A percentile compares a stretch with the other conserved stretches of the same genome.
Conservation (phyloP, 2,797 vertebrate species). For the Petrocephalus schoutedeni region DNA sequence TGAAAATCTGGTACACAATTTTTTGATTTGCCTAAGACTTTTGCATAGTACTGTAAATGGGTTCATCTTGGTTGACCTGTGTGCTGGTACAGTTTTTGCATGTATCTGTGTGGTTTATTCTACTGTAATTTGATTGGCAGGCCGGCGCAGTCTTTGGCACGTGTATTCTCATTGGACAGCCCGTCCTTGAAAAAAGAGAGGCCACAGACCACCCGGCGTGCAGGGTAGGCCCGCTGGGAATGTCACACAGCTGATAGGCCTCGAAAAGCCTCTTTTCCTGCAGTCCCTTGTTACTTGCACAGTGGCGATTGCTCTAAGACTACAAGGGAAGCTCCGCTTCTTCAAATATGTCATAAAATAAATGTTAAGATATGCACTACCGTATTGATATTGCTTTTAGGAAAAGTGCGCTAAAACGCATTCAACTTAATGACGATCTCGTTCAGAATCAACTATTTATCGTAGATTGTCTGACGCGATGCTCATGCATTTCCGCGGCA, state of each 20-base stretch:
- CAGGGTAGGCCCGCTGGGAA: constrained; percentile 39
- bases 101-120: neutral
- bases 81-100: neutral
- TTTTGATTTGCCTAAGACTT: neutral
- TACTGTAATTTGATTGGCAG: constrained; percentile 26
- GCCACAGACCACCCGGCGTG: neutral
- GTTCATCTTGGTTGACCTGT: neutral
- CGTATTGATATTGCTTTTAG: too few species aligned
- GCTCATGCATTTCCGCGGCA: too few species aligned
- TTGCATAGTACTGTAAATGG: neutral
- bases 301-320: too few species aligned
- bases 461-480: too few species aligned
- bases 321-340: too few species aligned
- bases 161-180: constrained; percentile 56
- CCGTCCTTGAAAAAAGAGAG: constrained; percentile 50
- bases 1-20: neutral
- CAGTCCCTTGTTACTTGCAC: neutral
- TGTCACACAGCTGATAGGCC: neutral
- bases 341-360: too few species aligned
- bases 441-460: too few species aligned
- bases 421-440: too few species aligned
- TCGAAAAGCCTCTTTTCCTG: neutral
- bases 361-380: too few species aligned
- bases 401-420: too few species aligned
- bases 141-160: constrained; percentile 39